Evolutionary conservation across 2,888 invertebrate genomes (phyloP).

Genomic region (Blera fallax): DNA sequence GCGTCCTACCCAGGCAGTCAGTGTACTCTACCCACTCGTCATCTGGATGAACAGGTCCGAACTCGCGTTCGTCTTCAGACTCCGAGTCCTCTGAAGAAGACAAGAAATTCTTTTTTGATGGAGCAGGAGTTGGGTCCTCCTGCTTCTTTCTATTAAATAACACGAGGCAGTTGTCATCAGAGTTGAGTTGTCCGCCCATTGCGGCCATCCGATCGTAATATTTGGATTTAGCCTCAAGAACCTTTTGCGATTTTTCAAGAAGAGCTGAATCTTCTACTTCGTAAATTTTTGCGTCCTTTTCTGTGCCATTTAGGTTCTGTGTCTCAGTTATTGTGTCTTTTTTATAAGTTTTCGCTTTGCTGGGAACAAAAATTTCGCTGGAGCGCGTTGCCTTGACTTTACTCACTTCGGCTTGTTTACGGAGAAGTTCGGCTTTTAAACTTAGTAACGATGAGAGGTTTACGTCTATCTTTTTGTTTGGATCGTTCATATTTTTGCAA

Average conservation of each 20-base stretch:
- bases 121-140: constrained; percentile 72
- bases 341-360: constrained; percentile 78
- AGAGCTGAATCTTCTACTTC: constrained; percentile 79
- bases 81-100: constrained; percentile 76
- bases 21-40: constrained; percentile 92
- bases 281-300: constrained; percentile 75
- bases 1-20: constrained; percentile 93
- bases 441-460: constrained; percentile 86
- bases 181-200: constrained; percentile 79
- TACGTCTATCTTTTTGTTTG: constrained; percentile 80
- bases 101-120: neutral
- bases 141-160: constrained; percentile 81
- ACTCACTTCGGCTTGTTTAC: constrained; percentile 92
- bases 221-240: constrained; percentile 81
- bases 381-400: constrained; percentile 85
- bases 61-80: constrained; percentile 73
- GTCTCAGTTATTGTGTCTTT: constrained; percentile 67
- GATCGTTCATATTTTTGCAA: constrained; percentile 79
- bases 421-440: constrained; percentile 93
- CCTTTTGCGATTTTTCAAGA: constrained; percentile 81
- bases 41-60: constrained; percentile 81
- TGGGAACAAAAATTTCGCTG: constrained; percentile 83
- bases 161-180: constrained; percentile 81
- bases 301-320: constrained; percentile 77
- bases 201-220: constrained; percentile 81